Conservation (phyloP, 1,140 invertebrate genomes). For the Penaeus japonicus region DNA sequence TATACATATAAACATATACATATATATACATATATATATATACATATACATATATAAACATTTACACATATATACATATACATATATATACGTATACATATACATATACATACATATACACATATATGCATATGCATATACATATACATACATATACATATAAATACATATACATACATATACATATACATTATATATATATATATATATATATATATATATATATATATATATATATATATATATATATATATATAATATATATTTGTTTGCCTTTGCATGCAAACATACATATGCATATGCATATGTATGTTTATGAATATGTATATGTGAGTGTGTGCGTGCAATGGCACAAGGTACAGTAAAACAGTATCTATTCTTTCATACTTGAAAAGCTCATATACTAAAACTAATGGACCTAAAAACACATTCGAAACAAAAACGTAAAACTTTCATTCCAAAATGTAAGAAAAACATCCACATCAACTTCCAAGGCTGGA, state of each 20-base stretch:
- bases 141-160: not conserved
- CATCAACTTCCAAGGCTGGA: no score
- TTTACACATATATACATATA: not conserved
- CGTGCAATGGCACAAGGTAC: no score
- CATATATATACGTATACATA: not conserved
- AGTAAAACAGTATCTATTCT: not conserved
- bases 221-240: not conserved
- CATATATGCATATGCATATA: not conserved
- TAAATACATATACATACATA: not conserved
- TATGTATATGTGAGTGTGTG: no score
- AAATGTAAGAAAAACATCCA: no score
- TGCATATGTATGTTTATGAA: not conserved
- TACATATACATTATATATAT: not conserved
- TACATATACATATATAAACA: not conserved
- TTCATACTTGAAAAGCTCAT: not conserved
- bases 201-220: not conserved
- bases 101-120: not conserved
- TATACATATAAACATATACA: not conserved
- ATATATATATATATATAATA: not conserved
- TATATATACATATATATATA: conserved; percentile 1
- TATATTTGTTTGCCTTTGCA: no score
- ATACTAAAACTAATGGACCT: no score
- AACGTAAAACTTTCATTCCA: no score
- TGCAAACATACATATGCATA: not conserved
- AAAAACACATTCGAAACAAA: no score